phyloP scores from a whole-genome alignment of 2,113 vertebrate species.

The Dermatemys mawii region DNA sequence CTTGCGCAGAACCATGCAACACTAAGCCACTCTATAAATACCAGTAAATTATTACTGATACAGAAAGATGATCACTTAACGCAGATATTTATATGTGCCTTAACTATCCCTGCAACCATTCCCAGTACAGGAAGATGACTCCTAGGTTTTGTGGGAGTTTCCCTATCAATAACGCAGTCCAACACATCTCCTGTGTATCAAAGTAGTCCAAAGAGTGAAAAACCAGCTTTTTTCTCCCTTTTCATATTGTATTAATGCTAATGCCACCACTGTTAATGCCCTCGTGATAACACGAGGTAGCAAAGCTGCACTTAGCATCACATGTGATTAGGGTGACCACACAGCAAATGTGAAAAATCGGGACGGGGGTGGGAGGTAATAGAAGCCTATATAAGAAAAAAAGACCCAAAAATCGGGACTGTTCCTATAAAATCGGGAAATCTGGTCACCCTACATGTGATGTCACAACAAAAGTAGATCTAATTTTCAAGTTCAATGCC shows the following conservation, averaged over 20 bases:
- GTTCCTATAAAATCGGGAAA: too few relatives aligned
- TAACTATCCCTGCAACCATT: not conserved
- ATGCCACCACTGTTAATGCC: not conserved
- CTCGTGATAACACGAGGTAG: too few relatives aligned
- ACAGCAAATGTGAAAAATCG: too few relatives aligned
- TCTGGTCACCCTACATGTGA: too few relatives aligned
- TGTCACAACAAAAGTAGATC: not conserved
- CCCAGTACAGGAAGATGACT: not conserved
- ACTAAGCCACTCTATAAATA: not conserved
- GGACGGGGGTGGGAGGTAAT: too few relatives aligned
- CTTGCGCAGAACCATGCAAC: not conserved
- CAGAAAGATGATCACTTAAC: not conserved
- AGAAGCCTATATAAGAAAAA: too few relatives aligned
- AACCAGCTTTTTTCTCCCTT: not conserved
- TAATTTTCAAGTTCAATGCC: fast-evolving
- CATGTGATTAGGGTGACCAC: too few relatives aligned
- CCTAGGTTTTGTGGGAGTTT: not conserved
- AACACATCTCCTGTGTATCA: not conserved
- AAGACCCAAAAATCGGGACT: too few relatives aligned
- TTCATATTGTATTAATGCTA: not conserved
- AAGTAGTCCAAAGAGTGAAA: not conserved
- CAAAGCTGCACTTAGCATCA: too few relatives aligned
- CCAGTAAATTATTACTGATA: not conserved
- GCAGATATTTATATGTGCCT: not conserved
- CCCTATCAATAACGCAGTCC: not conserved